phyloP scores from a whole-genome alignment of 2,113 vertebrate genomes.

The Herpetotheres cachinnans region DNA sequence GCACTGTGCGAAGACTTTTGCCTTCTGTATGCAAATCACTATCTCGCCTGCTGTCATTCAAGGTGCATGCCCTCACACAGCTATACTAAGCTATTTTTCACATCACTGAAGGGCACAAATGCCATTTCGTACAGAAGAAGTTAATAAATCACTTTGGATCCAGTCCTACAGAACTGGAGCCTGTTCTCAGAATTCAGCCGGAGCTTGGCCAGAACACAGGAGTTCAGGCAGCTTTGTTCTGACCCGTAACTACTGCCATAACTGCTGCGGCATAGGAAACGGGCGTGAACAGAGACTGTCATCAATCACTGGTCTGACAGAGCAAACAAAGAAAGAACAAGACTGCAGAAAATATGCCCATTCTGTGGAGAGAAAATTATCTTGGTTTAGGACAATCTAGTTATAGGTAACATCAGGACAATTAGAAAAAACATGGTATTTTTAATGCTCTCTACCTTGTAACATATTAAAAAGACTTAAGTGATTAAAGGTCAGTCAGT shows the following conservation, averaged over 20 bases:
- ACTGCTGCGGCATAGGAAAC: neutral
- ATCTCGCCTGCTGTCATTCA: constrained; percentile 9
- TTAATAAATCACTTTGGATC: neutral
- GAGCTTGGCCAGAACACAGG: neutral
- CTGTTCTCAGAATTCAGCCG: neutral
- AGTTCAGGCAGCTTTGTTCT: neutral
- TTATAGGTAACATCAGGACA: accelerated
- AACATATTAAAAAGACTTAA: neutral
- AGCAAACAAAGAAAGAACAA: neutral
- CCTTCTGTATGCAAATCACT: constrained; percentile 46
- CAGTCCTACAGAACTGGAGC: neutral
- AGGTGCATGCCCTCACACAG: neutral
- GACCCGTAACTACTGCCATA: neutral
- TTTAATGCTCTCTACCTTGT: neutral
- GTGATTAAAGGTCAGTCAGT: neutral
- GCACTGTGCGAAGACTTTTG: constrained; percentile 42
- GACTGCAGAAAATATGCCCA: accelerated
- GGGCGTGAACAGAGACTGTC: neutral
- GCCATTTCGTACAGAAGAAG: neutral
- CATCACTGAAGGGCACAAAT: neutral
- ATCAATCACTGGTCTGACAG: neutral
- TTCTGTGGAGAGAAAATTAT: neutral
- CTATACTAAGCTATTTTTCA: neutral
- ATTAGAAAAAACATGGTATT: accelerated
- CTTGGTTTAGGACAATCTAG: neutral